Conservation (phyloP, 1,140 invertebrate species). For the Diachasma alloeum region DNA sequence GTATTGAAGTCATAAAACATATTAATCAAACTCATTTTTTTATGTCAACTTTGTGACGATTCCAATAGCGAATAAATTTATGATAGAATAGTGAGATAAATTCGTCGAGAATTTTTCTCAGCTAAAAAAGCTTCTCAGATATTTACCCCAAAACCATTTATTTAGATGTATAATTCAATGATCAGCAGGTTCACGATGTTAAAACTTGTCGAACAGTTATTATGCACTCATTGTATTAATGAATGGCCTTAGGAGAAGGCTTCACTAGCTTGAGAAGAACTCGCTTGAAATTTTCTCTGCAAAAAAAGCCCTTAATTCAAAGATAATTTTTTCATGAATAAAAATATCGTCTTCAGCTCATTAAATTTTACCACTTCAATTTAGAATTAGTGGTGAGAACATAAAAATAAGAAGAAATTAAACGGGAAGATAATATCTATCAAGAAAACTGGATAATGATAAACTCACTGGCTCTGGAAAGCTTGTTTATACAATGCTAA, state of each 20-base stretch:
- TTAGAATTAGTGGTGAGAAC: not conserved
- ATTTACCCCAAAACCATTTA: no score
- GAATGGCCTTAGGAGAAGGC: not conserved
- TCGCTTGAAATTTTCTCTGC: not conserved
- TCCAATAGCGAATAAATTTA: not conserved
- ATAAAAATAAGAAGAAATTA: not conserved
- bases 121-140: no score
- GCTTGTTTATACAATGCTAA: slow-evolving; percentile 7
- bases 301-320: not conserved
- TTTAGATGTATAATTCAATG: no score
- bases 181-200: no score
- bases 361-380: not conserved
- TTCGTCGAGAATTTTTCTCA: no score
- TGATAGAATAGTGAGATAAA: no score
- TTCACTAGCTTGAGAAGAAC: not conserved
- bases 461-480: not conserved
- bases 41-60: not conserved
- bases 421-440: not conserved
- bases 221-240: no score
- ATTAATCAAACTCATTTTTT: not conserved
- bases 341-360: not conserved
- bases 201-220: no score
- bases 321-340: not conserved
- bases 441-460: not conserved
- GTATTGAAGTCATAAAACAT: not conserved